Evolutionary conservation across 1,140 invertebrate species (phyloP), one percentile per base, ranked within the genome.

Genomic region (Achatina immaculata): DNA sequence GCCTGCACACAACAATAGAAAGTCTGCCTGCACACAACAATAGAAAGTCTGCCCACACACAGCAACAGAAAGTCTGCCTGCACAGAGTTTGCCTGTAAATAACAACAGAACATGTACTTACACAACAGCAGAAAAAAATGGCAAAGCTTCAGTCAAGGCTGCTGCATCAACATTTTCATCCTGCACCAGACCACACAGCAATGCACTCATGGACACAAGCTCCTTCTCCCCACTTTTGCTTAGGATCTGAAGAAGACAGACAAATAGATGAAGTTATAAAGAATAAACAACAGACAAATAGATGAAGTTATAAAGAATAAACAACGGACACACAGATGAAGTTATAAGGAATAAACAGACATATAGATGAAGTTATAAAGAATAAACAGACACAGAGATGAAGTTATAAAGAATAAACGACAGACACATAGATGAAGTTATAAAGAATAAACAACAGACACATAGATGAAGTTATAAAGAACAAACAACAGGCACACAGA

Each of bases 161-260:
- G 95, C 94, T 24, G 93, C 89, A 81, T 94, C 92, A 42, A 94
- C 93, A 83, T 94, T 92, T 21, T 92, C 87, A 90, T 97, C 96
- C 65, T 93, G 94, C 19, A 95, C 94, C 81, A 97, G 94, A 68
- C 94, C 94, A 71, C 97, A 93, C 7, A 98, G 90, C 34, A 98
- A 91, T 85, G 95, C 94, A 86, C 98, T 96, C 80, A 97, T 92
- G 0, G 96, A 96, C 90, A 99, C 98, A 92, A 97, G 95, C 16
- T 96, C 95, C 31, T 96, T 96, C 91, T 98, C 97, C 89, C 95
- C 95, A 86, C 95, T 97, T 36, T 95, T 93, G 82, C 94, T 93
- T 69, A 97, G 93, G 87, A 96, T 95, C 95, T 97, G 82, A 78
- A 87, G 85, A 66, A 90, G 31, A 86, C 73, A 82, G 85, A 38